Evolutionary conservation across 2,797 vertebrate species (phyloP).

Genomic region (Philypnodon macrostomus): DNA sequence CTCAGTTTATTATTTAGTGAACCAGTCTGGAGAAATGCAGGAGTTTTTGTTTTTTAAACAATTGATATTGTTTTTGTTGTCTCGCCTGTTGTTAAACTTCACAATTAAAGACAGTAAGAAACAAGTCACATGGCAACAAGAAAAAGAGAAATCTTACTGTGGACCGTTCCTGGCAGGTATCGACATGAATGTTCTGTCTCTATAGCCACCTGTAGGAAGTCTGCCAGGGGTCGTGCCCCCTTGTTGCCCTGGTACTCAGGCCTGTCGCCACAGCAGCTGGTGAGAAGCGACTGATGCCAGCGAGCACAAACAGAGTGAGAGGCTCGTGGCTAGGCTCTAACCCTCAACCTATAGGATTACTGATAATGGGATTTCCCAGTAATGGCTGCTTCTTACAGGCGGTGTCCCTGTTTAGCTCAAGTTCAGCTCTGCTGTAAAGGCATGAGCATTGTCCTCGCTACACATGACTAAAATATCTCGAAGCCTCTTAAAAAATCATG

Average conservation of each 20-base stretch:
- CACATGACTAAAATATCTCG: conserved; percentile 8
- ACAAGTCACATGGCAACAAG: not conserved
- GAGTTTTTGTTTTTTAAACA: no score
- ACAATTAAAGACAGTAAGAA: no score
- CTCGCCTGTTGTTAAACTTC: no score
- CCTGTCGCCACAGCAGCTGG: conserved; percentile 34
- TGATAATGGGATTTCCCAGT: conserved; percentile 72
- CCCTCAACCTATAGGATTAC: conserved; percentile 64
- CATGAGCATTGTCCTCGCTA: conserved; percentile 19
- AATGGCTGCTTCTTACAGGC: conserved; percentile 69
- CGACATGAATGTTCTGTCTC: conserved; percentile 59
- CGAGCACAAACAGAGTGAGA: conserved; percentile 18
- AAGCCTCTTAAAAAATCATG: conserved; percentile 7
- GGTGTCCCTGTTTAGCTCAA: conserved; percentile 68
- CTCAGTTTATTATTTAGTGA: not conserved
- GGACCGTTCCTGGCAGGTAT: conserved; percentile 57
- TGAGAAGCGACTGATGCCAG: conserved; percentile 25
- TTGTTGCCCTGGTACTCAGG: conserved; percentile 38
- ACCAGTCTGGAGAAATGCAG: no score
- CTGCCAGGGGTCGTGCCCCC: conserved; percentile 52
- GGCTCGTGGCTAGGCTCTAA: conserved; percentile 23
- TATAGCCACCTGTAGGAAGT: conserved; percentile 45
- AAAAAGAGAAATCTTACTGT: conserved; percentile 55
- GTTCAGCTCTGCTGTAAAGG: conserved; percentile 60
- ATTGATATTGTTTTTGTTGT: no score